Evolutionary conservation across 2,113 vertebrate genomes (phyloP).

Genomic region (Trinectes maculatus): DNA sequence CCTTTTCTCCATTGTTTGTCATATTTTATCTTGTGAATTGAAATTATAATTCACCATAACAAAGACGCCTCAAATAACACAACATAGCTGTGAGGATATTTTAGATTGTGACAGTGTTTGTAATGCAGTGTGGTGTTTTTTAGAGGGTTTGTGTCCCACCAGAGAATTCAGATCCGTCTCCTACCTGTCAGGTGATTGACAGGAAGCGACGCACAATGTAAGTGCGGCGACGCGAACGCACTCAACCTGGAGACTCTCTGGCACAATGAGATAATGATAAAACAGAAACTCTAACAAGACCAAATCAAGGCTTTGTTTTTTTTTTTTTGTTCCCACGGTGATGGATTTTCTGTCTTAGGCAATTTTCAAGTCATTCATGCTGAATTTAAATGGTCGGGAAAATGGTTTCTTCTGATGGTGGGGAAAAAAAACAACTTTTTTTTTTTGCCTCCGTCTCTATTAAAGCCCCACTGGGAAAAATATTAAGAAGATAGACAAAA

Average conservation of each 20-base stretch:
- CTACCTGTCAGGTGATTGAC: slow-evolving; percentile 61
- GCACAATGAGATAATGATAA: slow-evolving; percentile 71
- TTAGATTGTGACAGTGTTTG: slow-evolving; percentile 39
- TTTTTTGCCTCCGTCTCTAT: background rate
- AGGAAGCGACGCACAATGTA: slow-evolving; percentile 59
- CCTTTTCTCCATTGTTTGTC: background rate
- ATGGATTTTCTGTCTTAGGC: slow-evolving; percentile 61
- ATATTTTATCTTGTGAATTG: slow-evolving; percentile 10
- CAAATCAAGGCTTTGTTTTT: slow-evolving; percentile 53
- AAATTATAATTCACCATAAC: slow-evolving; percentile 9
- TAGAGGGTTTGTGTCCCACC: slow-evolving; percentile 51
- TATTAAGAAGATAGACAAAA: background rate
- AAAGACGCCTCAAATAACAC: slow-evolving; percentile 35
- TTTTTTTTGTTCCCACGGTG: slow-evolving; percentile 1
- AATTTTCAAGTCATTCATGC: slow-evolving; percentile 50
- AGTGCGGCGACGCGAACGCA: slow-evolving; percentile 60
- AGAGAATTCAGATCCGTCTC: slow-evolving; percentile 41
- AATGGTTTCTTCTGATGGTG: slow-evolving; percentile 5
- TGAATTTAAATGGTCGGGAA: slow-evolving; percentile 13
- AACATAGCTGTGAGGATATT: slow-evolving; percentile 26
- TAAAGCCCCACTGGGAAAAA: slow-evolving; percentile 24
- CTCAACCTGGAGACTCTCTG: slow-evolving; percentile 65
- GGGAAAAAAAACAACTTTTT: slow-evolving; percentile 14
- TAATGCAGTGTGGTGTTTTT: slow-evolving; percentile 52
- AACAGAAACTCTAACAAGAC: slow-evolving; percentile 51